These are phyloP conservation scores for Cichladusa arquata DNA, from an alignment of 2,113 vertebrate species.

Conservation along the genomic window DNA sequence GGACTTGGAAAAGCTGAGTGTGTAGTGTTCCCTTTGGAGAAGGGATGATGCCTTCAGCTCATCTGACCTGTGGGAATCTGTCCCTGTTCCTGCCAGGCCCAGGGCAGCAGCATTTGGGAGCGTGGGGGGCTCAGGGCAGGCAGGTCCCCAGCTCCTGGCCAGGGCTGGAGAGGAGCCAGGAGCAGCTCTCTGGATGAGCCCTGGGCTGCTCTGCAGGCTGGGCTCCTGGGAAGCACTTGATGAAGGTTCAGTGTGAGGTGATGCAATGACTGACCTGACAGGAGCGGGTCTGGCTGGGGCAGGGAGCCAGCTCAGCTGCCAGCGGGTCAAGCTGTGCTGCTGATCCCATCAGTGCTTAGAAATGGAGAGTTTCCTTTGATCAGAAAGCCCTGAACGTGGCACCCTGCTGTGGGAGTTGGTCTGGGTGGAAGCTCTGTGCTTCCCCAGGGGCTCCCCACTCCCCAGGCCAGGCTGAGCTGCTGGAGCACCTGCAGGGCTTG, in stretches of 20 bases:
- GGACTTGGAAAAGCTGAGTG: not conserved
- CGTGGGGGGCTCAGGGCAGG: accelerated
- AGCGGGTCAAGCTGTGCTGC: accelerated
- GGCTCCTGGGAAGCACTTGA: accelerated
- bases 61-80: accelerated
- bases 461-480: not conserved
- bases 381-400: accelerated
- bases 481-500: not conserved
- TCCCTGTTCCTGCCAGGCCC: accelerated
- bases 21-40: not conserved
- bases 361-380: not conserved
- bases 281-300: not conserved
- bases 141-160: not conserved
- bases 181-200: not conserved
- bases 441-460: not conserved
- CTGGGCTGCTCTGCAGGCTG: not conserved
- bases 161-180: not conserved
- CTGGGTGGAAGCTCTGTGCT: not conserved
- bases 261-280: not conserved
- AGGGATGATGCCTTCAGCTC: not conserved
- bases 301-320: not conserved
- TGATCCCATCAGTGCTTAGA: not conserved
- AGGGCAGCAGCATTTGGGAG: not conserved
- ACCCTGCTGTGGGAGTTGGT: not conserved
- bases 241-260: not conserved